Evolutionary conservation across 2,797 vertebrate genomes (phyloP).

Genomic region (Selene dorsalis): DNA sequence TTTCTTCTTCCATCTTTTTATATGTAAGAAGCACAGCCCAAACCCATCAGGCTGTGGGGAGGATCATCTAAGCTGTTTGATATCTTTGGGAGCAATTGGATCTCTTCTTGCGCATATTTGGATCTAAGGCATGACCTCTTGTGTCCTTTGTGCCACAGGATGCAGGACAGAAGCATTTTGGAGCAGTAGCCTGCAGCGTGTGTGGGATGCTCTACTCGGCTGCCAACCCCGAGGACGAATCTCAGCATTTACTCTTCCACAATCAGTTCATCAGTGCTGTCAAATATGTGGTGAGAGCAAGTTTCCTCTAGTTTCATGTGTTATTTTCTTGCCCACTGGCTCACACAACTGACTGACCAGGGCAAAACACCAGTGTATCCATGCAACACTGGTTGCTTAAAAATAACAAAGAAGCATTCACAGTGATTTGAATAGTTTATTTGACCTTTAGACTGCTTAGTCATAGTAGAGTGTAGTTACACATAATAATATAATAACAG

Average conservation of each 20-base stretch:
- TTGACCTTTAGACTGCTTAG: background rate
- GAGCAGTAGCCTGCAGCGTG: constrained; percentile 92
- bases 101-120: background rate
- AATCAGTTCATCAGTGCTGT: constrained; percentile 99
- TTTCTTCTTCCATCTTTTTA: background rate
- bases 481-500: background rate
- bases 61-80: background rate
- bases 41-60: background rate
- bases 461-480: background rate
- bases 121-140: background rate
- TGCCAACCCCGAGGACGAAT: constrained; percentile 96
- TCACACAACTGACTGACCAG: constrained; percentile 21
- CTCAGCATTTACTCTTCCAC: constrained; percentile 97
- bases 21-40: background rate
- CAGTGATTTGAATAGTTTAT: background rate
- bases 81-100: background rate
- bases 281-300: constrained; percentile 95
- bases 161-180: constrained; percentile 95
- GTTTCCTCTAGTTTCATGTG: constrained; percentile 7
- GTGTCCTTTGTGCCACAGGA: constrained; percentile 82
- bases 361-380: background rate
- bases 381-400: background rate
- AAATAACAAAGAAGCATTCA: background rate
- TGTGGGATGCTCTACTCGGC: constrained; percentile 99
- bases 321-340: background rate